Conservation (phyloP, 2,797 vertebrate genomes). For the Anas flavirostris region DNA sequence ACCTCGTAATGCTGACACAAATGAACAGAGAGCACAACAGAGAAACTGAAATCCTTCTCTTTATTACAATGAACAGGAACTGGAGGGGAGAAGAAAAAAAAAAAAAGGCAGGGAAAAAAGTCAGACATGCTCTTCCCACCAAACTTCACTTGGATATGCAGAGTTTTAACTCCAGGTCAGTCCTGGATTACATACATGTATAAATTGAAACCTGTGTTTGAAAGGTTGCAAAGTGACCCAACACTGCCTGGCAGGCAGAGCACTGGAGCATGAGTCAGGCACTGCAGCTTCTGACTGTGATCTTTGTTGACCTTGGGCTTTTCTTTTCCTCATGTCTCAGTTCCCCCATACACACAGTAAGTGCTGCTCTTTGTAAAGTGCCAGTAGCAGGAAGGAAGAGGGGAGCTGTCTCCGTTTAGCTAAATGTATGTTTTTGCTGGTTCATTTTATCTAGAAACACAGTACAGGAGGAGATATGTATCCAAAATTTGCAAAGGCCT, state of each 20-base stretch:
- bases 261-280: too few species aligned
- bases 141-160: background rate
- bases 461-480: background rate
- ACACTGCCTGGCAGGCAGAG: background rate
- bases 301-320: background rate
- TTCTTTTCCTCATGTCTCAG: background rate
- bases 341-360: background rate
- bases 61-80: background rate
- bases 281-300: background rate
- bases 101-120: accelerated
- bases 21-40: background rate
- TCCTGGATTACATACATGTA: background rate
- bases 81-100: background rate
- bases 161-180: background rate
- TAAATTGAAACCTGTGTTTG: background rate
- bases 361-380: background rate
- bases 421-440: background rate
- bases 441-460: background rate
- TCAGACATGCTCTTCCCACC: background rate
- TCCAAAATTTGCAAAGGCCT: background rate
- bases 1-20: background rate
- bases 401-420: background rate
- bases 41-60: background rate
- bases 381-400: background rate
- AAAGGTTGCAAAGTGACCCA: background rate